phyloP scores from a whole-genome alignment of 2,888 invertebrate genomes.

The Iselma pallidipennis region DNA sequence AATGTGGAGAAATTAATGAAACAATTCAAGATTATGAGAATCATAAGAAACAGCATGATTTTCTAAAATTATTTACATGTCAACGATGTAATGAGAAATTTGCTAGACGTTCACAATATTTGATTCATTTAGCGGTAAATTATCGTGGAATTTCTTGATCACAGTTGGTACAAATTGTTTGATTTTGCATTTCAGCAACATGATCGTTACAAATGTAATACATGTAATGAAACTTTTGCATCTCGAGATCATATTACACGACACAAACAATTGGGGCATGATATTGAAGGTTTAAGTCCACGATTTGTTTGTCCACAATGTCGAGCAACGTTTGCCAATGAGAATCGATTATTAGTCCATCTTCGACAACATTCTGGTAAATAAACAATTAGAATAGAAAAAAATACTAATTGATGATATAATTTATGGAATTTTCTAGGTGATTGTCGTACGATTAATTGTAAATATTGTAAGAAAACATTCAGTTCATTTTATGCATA shows the following conservation, averaged over 20 bases:
- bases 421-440: constrained; percentile 21
- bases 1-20: constrained; percentile 46
- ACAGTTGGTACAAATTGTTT: neutral
- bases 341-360: constrained; percentile 31
- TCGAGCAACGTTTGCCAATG: constrained; percentile 30
- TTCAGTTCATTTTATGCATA: constrained; percentile 34
- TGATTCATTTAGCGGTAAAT: constrained; percentile 43
- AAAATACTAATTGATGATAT: neutral
- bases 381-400: neutral
- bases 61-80: constrained; percentile 45
- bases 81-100: constrained; percentile 47
- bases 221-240: constrained; percentile 47
- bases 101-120: constrained; percentile 46
- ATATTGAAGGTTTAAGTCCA: constrained; percentile 33
- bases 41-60: constrained; percentile 44
- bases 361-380: constrained; percentile 34
- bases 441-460: constrained; percentile 29
- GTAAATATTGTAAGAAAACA: constrained; percentile 37
- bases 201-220: constrained; percentile 48
- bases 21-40: constrained; percentile 38
- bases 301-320: constrained; percentile 36
- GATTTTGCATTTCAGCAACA: constrained; percentile 41
- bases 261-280: constrained; percentile 36
- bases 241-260: constrained; percentile 40
- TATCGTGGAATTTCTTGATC: neutral